Conservation (phyloP, 2,888 invertebrate genomes). For the Oscheius onirici region DNA sequence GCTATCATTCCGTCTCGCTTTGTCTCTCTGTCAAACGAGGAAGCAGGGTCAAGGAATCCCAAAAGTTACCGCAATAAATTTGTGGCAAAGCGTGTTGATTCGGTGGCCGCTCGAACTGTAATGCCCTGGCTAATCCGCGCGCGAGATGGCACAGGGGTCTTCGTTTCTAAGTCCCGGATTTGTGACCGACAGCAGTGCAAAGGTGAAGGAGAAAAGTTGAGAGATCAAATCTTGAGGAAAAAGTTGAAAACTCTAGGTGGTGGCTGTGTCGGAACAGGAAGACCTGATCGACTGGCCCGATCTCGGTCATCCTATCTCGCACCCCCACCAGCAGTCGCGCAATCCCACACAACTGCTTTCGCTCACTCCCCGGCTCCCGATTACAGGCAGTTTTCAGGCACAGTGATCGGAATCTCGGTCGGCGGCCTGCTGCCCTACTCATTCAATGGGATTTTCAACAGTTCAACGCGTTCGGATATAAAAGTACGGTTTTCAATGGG, state of each 20-base stretch:
- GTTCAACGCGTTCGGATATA: background rate
- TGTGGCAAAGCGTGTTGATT: conserved; percentile 8
- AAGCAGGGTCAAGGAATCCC: background rate
- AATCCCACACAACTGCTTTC: conserved; percentile 8
- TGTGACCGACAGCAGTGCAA: background rate
- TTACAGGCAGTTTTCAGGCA: conserved; percentile 19
- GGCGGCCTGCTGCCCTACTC: background rate
- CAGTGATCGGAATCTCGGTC: conserved; percentile 4
- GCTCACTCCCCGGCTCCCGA: background rate
- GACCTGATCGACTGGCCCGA: conserved; percentile 15
- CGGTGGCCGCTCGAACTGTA: conserved; percentile 19
- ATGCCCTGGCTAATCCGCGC: conserved; percentile 18
- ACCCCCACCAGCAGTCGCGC: background rate
- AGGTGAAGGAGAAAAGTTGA: background rate
- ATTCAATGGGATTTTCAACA: conserved; percentile 6
- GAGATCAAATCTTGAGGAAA: background rate
- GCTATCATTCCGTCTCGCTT: too few species aligned
- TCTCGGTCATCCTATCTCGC: conserved; percentile 16
- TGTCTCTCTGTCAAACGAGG: too few species aligned
- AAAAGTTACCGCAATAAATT: background rate
- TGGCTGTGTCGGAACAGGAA: conserved; percentile 15
- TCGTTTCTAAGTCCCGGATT: conserved; percentile 3
- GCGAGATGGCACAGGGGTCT: conserved; percentile 12
- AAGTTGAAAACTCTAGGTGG: background rate
- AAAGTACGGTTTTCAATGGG: background rate